phyloP scores from a whole-genome alignment of 2,113 vertebrate genomes.

The Cryptomyrus ogoouensis region DNA sequence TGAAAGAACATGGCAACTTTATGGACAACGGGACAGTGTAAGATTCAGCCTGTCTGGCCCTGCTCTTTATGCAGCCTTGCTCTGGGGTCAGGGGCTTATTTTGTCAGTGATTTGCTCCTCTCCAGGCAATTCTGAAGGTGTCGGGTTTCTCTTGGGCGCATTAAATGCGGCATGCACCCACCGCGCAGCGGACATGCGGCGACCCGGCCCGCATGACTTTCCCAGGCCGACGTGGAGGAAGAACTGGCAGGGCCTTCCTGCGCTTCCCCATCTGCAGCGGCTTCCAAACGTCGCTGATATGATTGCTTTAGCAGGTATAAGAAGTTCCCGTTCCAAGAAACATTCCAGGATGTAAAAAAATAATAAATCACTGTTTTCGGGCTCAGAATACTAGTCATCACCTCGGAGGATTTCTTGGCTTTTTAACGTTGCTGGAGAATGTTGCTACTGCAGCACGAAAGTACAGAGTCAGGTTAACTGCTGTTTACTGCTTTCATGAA shows the following conservation, averaged over 20 bases:
- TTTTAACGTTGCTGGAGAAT: not conserved
- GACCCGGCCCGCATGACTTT: not conserved
- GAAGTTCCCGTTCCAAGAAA: slow-evolving; percentile 10
- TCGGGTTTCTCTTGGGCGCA: not conserved
- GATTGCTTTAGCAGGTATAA: slow-evolving; percentile 23
- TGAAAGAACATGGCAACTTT: not conserved
- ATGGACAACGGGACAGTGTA: not conserved
- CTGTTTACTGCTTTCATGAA: not conserved
- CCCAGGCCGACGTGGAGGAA: not conserved
- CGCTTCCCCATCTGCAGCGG: not conserved
- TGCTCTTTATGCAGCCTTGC: not conserved
- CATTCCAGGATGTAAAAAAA: not conserved
- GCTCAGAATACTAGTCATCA: slow-evolving; percentile 1
- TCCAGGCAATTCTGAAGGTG: not conserved
- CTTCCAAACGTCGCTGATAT: not conserved
- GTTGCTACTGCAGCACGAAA: not conserved
- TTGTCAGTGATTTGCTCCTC: slow-evolving; percentile 11
- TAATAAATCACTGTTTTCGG: not conserved
- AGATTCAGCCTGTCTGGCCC: not conserved
- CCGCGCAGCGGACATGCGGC: not conserved
- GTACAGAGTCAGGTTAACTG: not conserved
- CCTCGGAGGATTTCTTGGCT: slow-evolving; percentile 4
- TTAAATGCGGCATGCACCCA: not conserved
- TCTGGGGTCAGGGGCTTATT: not conserved
- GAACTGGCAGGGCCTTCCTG: not conserved